Base-by-base conservation (phyloP, 2,797 vertebrate genomes). In the Liparis tanakae region DNA sequence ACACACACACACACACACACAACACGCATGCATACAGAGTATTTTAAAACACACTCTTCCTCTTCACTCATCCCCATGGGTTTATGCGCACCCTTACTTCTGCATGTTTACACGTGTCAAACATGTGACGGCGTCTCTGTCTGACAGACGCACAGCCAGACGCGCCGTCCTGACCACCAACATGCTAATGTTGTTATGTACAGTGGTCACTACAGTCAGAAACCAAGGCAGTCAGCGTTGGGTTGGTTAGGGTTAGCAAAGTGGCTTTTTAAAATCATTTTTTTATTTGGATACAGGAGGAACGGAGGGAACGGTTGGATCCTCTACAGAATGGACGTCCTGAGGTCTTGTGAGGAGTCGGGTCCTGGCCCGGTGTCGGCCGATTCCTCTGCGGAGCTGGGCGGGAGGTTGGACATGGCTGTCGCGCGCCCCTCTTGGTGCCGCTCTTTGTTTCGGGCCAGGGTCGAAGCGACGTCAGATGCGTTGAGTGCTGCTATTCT, bases 261-360 rank as follows among this genome's bases (percentile, higher is more conserved):
- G 80, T 85, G 80, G 80, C 78, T 69, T 84, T 76, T 63, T 30
- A 36, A 39, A 39, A 41, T 18, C 17, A 12, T 20, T 72, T 74
- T 14, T 74, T 72, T 51, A 39, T 79, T 76, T 44, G 41, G 72
- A 67, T 22, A 67, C 63, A 70, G 37, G 14, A 53, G 50, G 25
- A 60, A 81, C 39, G 59, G 50, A 54, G 1, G 43, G 51, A 70
- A 78, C 62, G 57, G 36, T 10, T 39, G 13, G 59, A 48, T 18
- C 14, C 59, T 53, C 81, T 88, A 91, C 58, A 93, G 88, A 69
- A 76, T 79, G 37, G 89, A 92, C 72, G 88, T 92, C 87, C 87
- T 88, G 60, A 85, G 69, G 67, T 90, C 90, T 81, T 77, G 84
- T 71, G 87, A 88, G 13, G 85, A 85, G 33, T 89, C 86, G 46